Evolutionary conservation across 2,888 invertebrate species (phyloP).

Genomic region (Acanthosoma haemorrhoidale): DNA sequence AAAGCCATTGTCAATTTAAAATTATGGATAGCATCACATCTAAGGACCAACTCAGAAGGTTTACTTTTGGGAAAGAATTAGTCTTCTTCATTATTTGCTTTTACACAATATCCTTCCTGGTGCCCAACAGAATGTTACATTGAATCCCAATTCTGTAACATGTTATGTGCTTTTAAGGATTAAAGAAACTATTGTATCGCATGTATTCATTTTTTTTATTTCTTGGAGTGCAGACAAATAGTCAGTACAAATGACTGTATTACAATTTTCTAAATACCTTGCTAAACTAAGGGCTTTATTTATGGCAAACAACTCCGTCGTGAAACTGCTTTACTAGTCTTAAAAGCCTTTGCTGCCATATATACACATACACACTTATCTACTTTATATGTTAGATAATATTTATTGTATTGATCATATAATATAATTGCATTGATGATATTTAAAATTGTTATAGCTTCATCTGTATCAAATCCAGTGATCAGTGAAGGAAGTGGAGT

Average conservation of each 20-base stretch:
- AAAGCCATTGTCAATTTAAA: background rate
- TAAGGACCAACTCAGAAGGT: background rate
- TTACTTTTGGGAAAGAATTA: background rate
- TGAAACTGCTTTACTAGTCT: background rate
- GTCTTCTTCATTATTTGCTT: background rate
- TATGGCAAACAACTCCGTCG: background rate
- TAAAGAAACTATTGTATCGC: too few species aligned
- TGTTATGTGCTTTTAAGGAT: too few species aligned
- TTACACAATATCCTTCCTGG: background rate
- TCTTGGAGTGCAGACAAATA: too few species aligned
- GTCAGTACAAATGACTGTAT: too few species aligned
- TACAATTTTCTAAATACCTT: background rate
- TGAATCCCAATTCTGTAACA: too few species aligned
- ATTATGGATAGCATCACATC: background rate
- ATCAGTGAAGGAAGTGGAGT: slow-evolving; percentile 47
- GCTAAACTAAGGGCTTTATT: background rate
- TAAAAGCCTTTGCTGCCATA: background rate
- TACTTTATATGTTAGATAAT: background rate
- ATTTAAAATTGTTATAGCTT: slow-evolving; percentile 31
- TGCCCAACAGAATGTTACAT: too few species aligned
- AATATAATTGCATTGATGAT: too few species aligned
- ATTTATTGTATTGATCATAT: too few species aligned
- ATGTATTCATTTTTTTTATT: too few species aligned
- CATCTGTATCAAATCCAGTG: slow-evolving; percentile 48
- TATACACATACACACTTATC: background rate